A percentile compares a stretch with the other conserved stretches of the same genome.
Evolutionary conservation across 2,797 vertebrate genomes (phyloP).

Genomic region (Tachyglossus aculeatus): DNA sequence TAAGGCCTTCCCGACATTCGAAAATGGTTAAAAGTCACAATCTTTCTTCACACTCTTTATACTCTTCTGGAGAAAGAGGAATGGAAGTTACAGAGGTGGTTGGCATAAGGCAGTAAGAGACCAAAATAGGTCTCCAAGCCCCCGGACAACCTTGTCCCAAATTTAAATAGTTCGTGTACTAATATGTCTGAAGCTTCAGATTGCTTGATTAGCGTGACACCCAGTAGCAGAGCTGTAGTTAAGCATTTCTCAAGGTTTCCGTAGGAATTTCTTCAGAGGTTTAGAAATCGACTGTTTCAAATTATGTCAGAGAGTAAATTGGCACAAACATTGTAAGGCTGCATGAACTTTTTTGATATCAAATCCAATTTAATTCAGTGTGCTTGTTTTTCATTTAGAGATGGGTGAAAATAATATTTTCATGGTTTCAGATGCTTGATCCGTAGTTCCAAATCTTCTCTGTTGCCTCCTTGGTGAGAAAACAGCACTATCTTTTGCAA

Average conservation of each 20-base stretch:
- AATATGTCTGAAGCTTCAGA: slow-evolving; percentile 35
- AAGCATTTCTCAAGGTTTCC: slow-evolving; percentile 49
- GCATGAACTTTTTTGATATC: slow-evolving; percentile 50
- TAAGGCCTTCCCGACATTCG: too few species aligned
- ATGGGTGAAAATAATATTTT: slow-evolving; percentile 36
- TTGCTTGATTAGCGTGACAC: slow-evolving; percentile 47
- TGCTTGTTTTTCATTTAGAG: slow-evolving; percentile 50
- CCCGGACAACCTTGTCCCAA: too few species aligned
- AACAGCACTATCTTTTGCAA: slow-evolving; percentile 9
- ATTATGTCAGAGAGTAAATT: slow-evolving; percentile 53
- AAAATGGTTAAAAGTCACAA: too few species aligned
- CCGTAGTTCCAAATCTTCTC: slow-evolving; percentile 16
- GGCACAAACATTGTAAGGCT: slow-evolving; percentile 47
- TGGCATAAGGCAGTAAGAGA: too few species aligned
- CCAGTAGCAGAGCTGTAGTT: slow-evolving; percentile 50
- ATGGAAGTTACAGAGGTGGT: too few species aligned
- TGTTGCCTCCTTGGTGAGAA: background rate
- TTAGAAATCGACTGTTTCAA: slow-evolving; percentile 63
- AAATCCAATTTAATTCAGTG: slow-evolving; percentile 56
- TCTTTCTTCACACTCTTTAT: too few species aligned
- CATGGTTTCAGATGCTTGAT: slow-evolving; percentile 36
- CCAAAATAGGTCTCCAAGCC: too few species aligned
- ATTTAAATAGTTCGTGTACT: slow-evolving; percentile 29
- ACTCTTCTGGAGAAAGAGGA: too few species aligned
- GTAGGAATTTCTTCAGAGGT: slow-evolving; percentile 45